Evolutionary conservation across 2,888 invertebrate species (phyloP).

Genomic region (Empis stercorea): DNA sequence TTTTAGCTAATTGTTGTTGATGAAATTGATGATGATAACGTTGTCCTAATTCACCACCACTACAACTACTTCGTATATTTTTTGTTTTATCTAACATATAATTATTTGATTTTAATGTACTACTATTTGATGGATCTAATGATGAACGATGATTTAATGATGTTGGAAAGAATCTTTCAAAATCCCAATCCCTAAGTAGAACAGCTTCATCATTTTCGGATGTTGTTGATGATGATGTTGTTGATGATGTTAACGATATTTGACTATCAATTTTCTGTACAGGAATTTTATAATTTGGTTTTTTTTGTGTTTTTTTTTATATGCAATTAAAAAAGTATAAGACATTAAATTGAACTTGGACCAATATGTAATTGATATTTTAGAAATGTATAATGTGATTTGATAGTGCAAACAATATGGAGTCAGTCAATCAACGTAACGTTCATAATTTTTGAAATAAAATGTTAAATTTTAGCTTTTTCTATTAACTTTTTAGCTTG

Average conservation of each 20-base stretch:
- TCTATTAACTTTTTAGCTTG: too few relatives aligned
- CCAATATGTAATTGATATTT: too few relatives aligned
- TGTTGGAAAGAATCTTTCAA: constrained; percentile 66
- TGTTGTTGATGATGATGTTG: constrained; percentile 14
- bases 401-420: too few relatives aligned
- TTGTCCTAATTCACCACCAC: constrained; percentile 19
- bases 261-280: constrained; percentile 31
- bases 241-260: constrained; percentile 19
- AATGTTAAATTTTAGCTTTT: too few relatives aligned
- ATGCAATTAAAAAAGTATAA: too few relatives aligned
- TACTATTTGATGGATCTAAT: constrained; percentile 33
- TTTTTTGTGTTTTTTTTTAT: constrained; percentile 16
- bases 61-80: constrained; percentile 29
- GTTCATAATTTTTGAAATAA: too few relatives aligned
- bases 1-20: background rate
- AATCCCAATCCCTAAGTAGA: constrained; percentile 75
- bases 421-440: too few relatives aligned
- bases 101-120: constrained; percentile 31
- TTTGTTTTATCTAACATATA: constrained; percentile 25
- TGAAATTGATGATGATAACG: constrained; percentile 34
- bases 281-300: constrained; percentile 11
- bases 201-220: constrained; percentile 64
- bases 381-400: too few relatives aligned
- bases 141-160: constrained; percentile 30
- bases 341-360: too few relatives aligned